Evolutionary conservation across 1,140 invertebrate species (phyloP), one percentile per base, ranked within the genome.

Genomic region (Berghia stephanieae): DNA sequence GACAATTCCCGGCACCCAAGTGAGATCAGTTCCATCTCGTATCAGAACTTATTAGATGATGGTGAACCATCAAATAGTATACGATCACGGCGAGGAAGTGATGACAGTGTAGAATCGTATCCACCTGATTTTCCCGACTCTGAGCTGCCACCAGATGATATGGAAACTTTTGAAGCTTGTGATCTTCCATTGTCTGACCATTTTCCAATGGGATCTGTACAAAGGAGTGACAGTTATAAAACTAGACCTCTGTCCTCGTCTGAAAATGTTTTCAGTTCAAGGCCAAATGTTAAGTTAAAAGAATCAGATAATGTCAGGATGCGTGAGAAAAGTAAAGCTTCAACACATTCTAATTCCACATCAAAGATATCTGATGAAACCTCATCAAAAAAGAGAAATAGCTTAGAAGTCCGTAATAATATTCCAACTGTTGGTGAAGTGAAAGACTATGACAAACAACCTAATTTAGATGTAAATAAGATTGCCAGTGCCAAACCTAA

Each of bases 351-450:
- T n/a, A n/a, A n/a, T n/a, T n/a, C n/a, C n/a, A n/a, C n/a, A n/a
- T n/a, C n/a, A n/a, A n/a, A n/a, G n/a, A n/a, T n/a, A n/a, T n/a
- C n/a, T n/a, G n/a, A n/a, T n/a, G n/a, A n/a, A n/a, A n/a, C n/a
- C n/a, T n/a, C n/a, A n/a, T n/a, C n/a, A n/a, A 82, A 82, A 52
- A 88, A 88, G 75, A 73, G 87, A 55, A 88, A 86, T 77, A 87
- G 86, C 81, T 75, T 88, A 63, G 87, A 88, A 85, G 86, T 88
- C 21, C 76, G 87, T 73, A 88, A 88, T 77, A 88, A 88, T 82
- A 88, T 88, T 75, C 87, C 87, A 71, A 77, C 83, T 16, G 78
- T 85, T 21, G 83, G 83, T 27, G 86, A 86, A 71, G 82, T 87
- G 0, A 88, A 88, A 77, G 85, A 79, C 73, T 88, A 86, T 79